Evolutionary conservation across 2,888 invertebrate genomes (phyloP).

Genomic region (Noctua comes): DNA sequence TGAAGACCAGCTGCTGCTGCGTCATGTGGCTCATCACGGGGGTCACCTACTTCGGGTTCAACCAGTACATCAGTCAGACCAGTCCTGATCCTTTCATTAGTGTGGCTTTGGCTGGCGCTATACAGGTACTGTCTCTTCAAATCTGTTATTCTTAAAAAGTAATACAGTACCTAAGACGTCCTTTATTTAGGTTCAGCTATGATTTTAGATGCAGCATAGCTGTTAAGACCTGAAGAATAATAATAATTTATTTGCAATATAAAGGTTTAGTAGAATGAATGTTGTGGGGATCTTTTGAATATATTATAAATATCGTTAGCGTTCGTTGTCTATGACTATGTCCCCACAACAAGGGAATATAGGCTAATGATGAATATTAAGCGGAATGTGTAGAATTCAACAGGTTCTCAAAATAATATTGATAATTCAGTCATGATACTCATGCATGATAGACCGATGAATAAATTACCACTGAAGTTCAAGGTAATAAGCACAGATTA

Average conservation of each 20-base stretch:
- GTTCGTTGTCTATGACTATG: neutral
- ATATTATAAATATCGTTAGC: too few species aligned
- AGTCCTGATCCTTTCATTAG: conserved; percentile 95
- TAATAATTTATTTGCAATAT: too few species aligned
- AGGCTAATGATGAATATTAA: neutral
- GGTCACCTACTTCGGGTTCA: conserved; percentile 95
- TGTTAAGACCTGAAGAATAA: neutral
- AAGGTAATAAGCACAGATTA: neutral
- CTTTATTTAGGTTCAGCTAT: neutral
- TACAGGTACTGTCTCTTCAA: conserved; percentile 76
- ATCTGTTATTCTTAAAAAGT: neutral
- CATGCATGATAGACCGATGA: too few species aligned
- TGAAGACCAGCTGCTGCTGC: conserved; percentile 92
- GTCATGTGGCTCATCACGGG: conserved; percentile 95
- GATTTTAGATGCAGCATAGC: neutral
- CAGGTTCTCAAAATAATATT: neutral
- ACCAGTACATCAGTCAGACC: conserved; percentile 95
- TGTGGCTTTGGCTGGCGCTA: conserved; percentile 91
- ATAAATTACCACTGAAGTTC: neutral
- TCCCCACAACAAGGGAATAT: neutral
- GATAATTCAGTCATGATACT: neutral
- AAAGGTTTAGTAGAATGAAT: too few species aligned
- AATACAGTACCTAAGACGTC: neutral
- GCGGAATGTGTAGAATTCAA: neutral
- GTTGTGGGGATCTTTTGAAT: too few species aligned